Conservation (phyloP, 2,797 vertebrate genomes). For the Danio tinwini region DNA sequence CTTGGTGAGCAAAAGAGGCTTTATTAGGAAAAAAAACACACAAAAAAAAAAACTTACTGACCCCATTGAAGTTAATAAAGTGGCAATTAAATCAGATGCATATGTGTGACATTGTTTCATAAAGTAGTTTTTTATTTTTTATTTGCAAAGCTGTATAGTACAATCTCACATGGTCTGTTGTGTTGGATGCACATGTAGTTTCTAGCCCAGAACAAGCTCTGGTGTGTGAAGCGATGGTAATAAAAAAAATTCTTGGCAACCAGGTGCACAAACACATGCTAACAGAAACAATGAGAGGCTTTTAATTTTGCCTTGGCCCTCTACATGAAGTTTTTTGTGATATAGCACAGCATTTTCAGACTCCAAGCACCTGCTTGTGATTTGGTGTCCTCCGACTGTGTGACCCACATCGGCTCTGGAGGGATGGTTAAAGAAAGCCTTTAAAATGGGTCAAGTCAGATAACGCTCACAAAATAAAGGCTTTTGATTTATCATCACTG, state of each 20-base stretch:
- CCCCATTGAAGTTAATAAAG: background rate
- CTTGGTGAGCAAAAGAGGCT: background rate
- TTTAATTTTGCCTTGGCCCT: conserved; percentile 45
- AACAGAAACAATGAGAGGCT: conserved; percentile 29
- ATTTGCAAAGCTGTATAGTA: background rate
- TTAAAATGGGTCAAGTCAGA: conserved; percentile 41
- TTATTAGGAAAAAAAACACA: no score
- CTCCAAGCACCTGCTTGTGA: conserved; percentile 63
- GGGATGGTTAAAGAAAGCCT: conserved; percentile 11
- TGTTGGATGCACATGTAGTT: background rate
- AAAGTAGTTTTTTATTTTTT: background rate
- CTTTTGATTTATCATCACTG: background rate
- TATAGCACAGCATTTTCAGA: conserved; percentile 25
- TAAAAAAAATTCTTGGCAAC: conserved; percentile 32
- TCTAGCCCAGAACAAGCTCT: conserved; percentile 10
- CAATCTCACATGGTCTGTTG: background rate
- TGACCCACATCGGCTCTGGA: conserved; percentile 50
- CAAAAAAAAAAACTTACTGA: background rate
- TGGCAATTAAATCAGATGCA: background rate
- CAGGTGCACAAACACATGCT: conserved; percentile 60
- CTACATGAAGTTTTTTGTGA: conserved; percentile 35
- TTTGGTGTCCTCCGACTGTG: conserved; percentile 56
- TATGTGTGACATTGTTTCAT: background rate
- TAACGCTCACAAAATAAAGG: conserved; percentile 14
- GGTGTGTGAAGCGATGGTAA: background rate